Conservation (phyloP, 2,113 vertebrate genomes). For the Prionailurus bengalensis region DNA sequence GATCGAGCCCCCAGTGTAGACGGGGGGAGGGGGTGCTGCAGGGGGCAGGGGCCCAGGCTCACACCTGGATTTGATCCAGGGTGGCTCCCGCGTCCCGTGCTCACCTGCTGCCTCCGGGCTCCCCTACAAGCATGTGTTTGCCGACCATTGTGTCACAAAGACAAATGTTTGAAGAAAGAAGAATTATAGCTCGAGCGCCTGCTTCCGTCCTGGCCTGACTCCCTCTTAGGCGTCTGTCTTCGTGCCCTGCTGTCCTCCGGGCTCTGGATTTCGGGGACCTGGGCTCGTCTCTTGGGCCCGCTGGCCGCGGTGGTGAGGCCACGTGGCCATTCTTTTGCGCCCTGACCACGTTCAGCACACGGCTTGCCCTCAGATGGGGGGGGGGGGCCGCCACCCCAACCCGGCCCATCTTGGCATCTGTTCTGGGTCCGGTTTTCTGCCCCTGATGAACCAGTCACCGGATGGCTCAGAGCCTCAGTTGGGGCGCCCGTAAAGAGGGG, state of each 20-base stretch:
- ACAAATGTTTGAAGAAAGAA: neutral
- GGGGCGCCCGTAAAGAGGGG: neutral
- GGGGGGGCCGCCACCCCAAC: too few species aligned
- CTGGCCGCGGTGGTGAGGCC: neutral
- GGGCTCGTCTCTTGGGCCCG: neutral
- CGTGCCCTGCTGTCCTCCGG: neutral
- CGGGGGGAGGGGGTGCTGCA: neutral
- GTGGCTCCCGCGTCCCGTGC: rapidly evolving
- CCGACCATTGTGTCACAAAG: rapidly evolving
- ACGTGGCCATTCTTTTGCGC: neutral
- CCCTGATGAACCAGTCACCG: neutral
- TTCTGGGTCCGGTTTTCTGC: neutral
- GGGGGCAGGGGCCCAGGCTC: neutral
- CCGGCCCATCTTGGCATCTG: rapidly evolving
- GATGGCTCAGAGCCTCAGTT: neutral
- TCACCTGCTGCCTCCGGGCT: neutral
- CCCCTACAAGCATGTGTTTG: neutral
- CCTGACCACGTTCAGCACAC: neutral
- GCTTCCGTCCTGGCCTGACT: neutral
- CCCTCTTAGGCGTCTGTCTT: too few species aligned
- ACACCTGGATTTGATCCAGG: neutral
- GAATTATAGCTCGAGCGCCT: neutral
- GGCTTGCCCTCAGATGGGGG: neutral
- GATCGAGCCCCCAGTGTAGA: neutral
- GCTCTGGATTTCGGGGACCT: neutral